Evolutionary conservation across 2,113 vertebrate species (phyloP), one percentile per base, ranked within the genome.

Genomic region (Phrynosoma platyrhinos): DNA sequence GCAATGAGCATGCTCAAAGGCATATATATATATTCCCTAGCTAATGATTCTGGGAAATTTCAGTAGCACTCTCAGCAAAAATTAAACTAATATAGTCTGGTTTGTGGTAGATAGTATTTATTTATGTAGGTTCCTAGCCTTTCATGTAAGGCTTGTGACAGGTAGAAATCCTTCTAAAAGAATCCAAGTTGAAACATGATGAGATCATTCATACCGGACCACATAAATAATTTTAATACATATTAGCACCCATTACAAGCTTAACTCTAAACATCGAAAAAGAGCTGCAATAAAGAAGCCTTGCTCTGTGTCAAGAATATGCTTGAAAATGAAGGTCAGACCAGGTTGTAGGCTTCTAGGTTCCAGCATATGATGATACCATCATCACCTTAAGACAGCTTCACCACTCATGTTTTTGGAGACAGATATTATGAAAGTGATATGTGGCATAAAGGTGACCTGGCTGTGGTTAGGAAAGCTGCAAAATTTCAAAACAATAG

Each of bases 21-120:
- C 92, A 90, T 93, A 91, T 94, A 94, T 95, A 58, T 58, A 16
- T 58, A 90, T 92, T 90, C 93, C 94, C 93, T 91, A 94, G 32
- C 77, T 87, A 93, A 85, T 91, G 90, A 91, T 82, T 92, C 76
- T 84, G 64, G 84, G 21, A 91, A 52, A 87, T 84, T 90, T 93
- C 91, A 90, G 16, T 79, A 91, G 87, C 89, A 72, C 81, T 88
- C 91, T 82, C 71, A 86, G 84, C 72, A 95, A 93, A 93, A 94
- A 93, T 90, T 90, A 78, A 84, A 80, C 76, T 16, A 55, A 7
- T 87, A 90, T 71, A n/a, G 90, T 52, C 1, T 20, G 88, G 77
- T 88, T 47, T 62, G 10, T n/a, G 27, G 36, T 36, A 78, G 21
- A 13, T 77, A 87, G 74, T 64, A 53, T 79, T 71, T 76, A 84